Percentiles rank a stretch among this genome's conserved stretches.
phyloP scores from a whole-genome alignment of 2,113 vertebrate genomes.

The Elgaria multicarinata region DNA sequence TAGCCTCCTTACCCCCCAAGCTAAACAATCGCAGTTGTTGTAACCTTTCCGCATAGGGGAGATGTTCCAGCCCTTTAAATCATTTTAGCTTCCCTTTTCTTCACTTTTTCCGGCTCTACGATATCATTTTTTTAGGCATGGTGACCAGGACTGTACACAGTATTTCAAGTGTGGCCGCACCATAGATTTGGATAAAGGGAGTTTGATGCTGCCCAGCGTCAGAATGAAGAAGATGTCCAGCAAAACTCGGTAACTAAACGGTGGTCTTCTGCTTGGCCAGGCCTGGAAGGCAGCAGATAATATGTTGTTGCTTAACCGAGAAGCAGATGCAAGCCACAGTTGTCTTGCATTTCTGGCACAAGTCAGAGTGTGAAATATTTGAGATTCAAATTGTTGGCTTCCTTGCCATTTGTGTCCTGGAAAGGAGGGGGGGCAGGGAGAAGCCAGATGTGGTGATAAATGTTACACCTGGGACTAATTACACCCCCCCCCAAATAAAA shows the following conservation, averaged over 20 bases:
- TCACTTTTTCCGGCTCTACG: no score
- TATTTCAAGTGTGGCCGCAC: no score
- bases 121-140: no score
- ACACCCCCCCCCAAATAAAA: no score
- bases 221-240: accelerated
- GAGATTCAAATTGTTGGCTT: slow-evolving; percentile 73
- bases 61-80: no score
- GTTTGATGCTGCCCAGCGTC: not conserved
- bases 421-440: no score
- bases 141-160: no score
- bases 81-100: no score
- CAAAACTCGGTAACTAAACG: not conserved
- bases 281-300: slow-evolving; percentile 39
- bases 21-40: no score
- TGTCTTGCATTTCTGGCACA: slow-evolving; percentile 73
- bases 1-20: no score
- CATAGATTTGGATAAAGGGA: no score
- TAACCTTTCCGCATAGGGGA: no score
- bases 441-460: slow-evolving; percentile 74
- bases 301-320: slow-evolving; percentile 53
- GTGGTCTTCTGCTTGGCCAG: slow-evolving; percentile 28
- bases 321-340: slow-evolving; percentile 76
- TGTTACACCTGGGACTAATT: slow-evolving; percentile 74
- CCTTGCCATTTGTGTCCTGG: slow-evolving; percentile 69
- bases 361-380: slow-evolving; percentile 74